A percentile compares a stretch with the other conserved stretches of the same genome.
Conservation (phyloP, 1,140 invertebrate species). For the Atopsyche davidsoni region DNA sequence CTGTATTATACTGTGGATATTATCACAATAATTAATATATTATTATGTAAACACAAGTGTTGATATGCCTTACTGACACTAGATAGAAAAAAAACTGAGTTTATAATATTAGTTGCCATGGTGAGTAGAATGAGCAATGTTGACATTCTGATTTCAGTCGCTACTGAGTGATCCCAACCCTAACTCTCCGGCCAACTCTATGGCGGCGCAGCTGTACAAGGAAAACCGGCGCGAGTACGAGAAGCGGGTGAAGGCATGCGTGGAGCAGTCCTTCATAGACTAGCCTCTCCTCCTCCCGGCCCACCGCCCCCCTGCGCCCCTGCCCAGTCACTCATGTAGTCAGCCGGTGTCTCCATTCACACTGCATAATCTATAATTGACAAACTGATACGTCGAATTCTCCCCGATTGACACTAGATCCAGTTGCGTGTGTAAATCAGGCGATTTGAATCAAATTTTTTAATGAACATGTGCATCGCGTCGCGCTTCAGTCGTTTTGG, state of each 20-base stretch:
- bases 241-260: slow-evolving; percentile 93
- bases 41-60: too few relatives aligned
- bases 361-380: too few relatives aligned
- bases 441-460: too few relatives aligned
- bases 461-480: too few relatives aligned
- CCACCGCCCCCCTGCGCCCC: slow-evolving; percentile 23
- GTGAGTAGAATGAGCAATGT: neutral
- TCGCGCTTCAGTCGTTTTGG: too few relatives aligned
- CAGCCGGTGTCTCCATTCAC: too few relatives aligned
- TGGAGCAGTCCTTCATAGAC: slow-evolving; percentile 94
- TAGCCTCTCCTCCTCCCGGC: slow-evolving; percentile 49
- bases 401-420: too few relatives aligned
- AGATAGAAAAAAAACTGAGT: too few relatives aligned
- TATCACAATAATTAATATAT: too few relatives aligned
- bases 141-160: slow-evolving; percentile 62
- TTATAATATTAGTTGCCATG: neutral
- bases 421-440: too few relatives aligned
- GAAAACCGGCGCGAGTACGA: slow-evolving; percentile 93
- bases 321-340: slow-evolving; percentile 12
- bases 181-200: slow-evolving; percentile 92
- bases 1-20: too few relatives aligned
- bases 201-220: slow-evolving; percentile 94
- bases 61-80: neutral
- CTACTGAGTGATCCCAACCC: slow-evolving; percentile 94
- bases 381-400: too few relatives aligned